A percentile compares a stretch with the other conserved stretches of the same genome.
Conservation (phyloP, 2,113 vertebrate genomes). For the Cettia cetti region DNA sequence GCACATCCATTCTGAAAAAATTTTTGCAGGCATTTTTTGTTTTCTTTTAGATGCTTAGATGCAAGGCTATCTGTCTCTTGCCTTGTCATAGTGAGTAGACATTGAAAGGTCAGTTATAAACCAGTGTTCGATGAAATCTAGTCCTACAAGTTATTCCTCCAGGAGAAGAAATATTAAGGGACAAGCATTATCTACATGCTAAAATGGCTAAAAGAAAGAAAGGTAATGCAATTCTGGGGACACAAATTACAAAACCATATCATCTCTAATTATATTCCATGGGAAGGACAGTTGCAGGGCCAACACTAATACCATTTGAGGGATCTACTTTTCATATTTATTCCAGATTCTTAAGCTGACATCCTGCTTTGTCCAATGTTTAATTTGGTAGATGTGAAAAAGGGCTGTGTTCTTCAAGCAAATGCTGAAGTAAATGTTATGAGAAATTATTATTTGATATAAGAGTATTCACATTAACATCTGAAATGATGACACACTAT, state of each 20-base stretch:
- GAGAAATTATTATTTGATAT: background rate
- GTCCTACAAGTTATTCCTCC: background rate
- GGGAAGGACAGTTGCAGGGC: background rate
- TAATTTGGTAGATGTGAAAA: background rate
- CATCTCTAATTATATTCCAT: background rate
- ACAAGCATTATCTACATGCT: background rate
- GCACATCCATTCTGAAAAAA: background rate
- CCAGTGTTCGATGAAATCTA: background rate
- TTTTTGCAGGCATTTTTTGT: background rate
- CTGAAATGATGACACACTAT: background rate
- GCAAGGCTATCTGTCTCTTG: background rate
- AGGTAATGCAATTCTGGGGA: background rate
- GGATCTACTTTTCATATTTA: background rate
- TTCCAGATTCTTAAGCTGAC: background rate
- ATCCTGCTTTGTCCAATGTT: background rate
- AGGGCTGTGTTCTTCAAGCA: background rate
- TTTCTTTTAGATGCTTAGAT: background rate
- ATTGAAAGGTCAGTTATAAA: background rate
- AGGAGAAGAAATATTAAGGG: background rate
- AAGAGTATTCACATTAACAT: background rate
- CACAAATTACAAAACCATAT: background rate
- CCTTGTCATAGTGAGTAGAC: background rate
- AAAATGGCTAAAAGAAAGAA: background rate
- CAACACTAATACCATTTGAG: background rate
- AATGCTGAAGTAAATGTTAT: background rate